Percentiles rank a stretch among this genome's conserved stretches.
These are phyloP conservation scores for Petrolisthes cinctipes DNA, from an alignment of 2,888 invertebrate species.

Conservation along the genomic window DNA sequence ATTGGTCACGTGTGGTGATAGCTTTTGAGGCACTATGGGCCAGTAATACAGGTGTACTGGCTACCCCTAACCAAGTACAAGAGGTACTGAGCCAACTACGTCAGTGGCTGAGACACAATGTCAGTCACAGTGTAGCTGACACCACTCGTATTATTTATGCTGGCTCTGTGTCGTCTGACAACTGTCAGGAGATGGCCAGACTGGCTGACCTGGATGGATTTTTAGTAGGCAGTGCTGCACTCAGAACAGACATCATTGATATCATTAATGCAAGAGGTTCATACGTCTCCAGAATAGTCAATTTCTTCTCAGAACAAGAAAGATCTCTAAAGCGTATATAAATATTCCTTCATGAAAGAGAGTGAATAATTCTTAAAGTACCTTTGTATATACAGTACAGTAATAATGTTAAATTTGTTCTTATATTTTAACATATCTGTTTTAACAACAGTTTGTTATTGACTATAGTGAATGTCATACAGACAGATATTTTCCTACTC, in stretches of 20 bases:
- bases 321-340: too few relatives aligned
- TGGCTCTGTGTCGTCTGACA: slow-evolving; percentile 94
- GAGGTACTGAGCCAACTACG: slow-evolving; percentile 91
- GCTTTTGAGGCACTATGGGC: slow-evolving; percentile 99
- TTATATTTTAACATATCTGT: too few relatives aligned
- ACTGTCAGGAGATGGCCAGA: slow-evolving; percentile 88
- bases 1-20: slow-evolving; percentile 81
- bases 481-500: too few relatives aligned
- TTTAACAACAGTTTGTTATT: too few relatives aligned
- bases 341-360: too few relatives aligned
- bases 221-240: slow-evolving; percentile 96
- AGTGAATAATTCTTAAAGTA: too few relatives aligned
- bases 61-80: slow-evolving; percentile 73
- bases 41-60: slow-evolving; percentile 84
- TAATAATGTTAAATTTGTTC: too few relatives aligned
- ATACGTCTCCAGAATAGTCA: too few relatives aligned
- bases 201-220: slow-evolving; percentile 97
- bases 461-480: too few relatives aligned
- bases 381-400: too few relatives aligned
- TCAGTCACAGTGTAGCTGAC: slow-evolving; percentile 74
- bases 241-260: slow-evolving; percentile 96
- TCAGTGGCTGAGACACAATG: slow-evolving; percentile 85
- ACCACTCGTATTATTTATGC: slow-evolving; percentile 93
- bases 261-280: slow-evolving; percentile 75
- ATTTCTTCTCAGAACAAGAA: too few relatives aligned